Base-by-base conservation (phyloP, 2,888 invertebrate species). In the Cabera pusaria region DNA sequence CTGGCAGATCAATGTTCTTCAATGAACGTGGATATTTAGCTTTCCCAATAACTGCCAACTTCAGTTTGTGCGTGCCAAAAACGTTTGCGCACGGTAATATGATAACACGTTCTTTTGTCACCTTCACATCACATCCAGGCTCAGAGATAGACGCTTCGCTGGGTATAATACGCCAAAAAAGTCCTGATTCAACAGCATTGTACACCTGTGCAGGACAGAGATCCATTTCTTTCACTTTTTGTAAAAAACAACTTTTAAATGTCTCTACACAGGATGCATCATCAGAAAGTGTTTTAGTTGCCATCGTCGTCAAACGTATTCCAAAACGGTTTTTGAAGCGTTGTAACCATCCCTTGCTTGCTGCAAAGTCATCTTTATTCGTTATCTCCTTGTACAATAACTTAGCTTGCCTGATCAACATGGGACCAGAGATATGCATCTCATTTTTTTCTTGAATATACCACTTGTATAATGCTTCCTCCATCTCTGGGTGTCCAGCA, bases 241-340 rank as follows among this genome's bases (percentile, higher is more conserved):
- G 35, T 48, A 50, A 56, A 56, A 44, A 32, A 42, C 8, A 35
- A 54, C 24, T 50, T 53, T 48, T 46, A 53, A 64, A 67, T 46
- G 56, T 57, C 46, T 49, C 43, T 32, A 52, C 50, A 26, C 52
- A 50, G 44, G 55, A 41, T 48, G 46, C 49, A 32, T 56, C 34
- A 37, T 44, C 59, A 46, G 62, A 61, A 17, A 59, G 40, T 57
- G 56, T 61, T 24, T 63, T 56, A 44, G 55, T 56, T 10, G 55
- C 51, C 38, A 59, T 31, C 7, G 46, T 46, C 34, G 51, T 35
- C 9, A 48, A 38, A 47, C 59, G 49, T 27, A 63, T 61, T 38
- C 59, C 59, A 59, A 51, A 55, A 47, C 64, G 41, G 5, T 53
- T 64, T 56, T 65, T 62, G 53, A 68, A 66, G 41, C 57, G 58